These are phyloP conservation scores for Sceloporus tristichus DNA, from an alignment of 2,113 vertebrate species.

Conservation along the genomic window DNA sequence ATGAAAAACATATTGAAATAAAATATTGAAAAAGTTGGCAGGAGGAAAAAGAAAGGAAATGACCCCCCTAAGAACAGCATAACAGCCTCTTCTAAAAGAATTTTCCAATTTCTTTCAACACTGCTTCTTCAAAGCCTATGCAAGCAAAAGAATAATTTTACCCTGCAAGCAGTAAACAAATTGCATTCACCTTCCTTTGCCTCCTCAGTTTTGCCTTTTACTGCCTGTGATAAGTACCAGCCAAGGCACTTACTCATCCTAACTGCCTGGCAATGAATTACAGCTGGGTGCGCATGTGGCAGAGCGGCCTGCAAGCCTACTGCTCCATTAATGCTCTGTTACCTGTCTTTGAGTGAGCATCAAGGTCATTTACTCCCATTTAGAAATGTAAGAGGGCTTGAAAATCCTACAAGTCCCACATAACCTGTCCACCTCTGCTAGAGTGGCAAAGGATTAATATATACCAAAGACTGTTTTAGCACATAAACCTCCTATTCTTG, in stretches of 20 bases:
- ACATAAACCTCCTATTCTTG: constrained; percentile 17
- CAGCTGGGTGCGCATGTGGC: constrained; percentile 28
- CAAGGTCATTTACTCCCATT: constrained; percentile 32
- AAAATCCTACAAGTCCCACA: constrained; percentile 5
- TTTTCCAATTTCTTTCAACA: neutral
- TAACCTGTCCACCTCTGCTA: constrained; percentile 1
- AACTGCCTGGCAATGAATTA: constrained; percentile 42
- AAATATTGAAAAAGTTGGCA: neutral
- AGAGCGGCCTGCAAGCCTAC: constrained; percentile 18
- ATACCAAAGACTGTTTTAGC: constrained; percentile 11
- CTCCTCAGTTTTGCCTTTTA: constrained; percentile 23
- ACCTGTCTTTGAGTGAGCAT: constrained; percentile 6
- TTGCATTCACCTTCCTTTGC: neutral
- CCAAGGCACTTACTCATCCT: constrained; percentile 23
- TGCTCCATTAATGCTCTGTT: constrained; percentile 44
- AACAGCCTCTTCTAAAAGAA: neutral
- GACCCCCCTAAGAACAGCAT: neutral
- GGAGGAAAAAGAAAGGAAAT: neutral
- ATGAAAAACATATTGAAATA: neutral
- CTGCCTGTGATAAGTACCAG: constrained; percentile 27
- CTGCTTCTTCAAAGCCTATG: neutral
- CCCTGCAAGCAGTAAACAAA: neutral
- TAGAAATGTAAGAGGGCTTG: constrained; percentile 15
- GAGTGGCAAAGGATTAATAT: neutral
- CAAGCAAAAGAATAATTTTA: constrained; percentile 7